Base-by-base conservation (phyloP, 1,140 invertebrate genomes). In the Brachionus manjavacas region DNA sequence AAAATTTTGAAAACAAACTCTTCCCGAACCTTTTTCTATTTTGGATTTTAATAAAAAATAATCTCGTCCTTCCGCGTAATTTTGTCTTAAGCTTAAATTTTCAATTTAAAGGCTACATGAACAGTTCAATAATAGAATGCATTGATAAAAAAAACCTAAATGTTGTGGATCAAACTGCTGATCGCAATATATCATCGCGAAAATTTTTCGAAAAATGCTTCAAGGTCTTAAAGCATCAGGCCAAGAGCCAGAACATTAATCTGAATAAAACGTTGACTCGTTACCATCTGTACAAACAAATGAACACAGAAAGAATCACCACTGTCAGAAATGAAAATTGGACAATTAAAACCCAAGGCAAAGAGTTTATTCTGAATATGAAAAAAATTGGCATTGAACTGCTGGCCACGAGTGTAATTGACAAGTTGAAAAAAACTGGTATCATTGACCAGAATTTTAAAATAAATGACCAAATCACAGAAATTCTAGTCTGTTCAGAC, bases 121-220 rank as follows among this genome's bases (percentile, higher is more conserved):
- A 76, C 31, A 46, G 72, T 76, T 76, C 72, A 46, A 46, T 76
- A 25, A 46, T 76, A 16, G 72, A 76, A 76, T 46, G 72, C 8
- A 49, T 25, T 14, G 16, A 46, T 23, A 49, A 76, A 28, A 46
- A 49, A 12, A 4, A 76, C 3, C 3, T 76, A 3, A 76, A 76
- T 49, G 72, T 76, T 1, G 23, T 76, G 0, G 72, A 76, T 49
- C 72, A 76, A 25, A 11, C 43, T 4, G 41, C 72, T 12, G 72
- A 76, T 49, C 72, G 72, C 0, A 23, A 8, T 4, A 76, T 76
- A 46, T 76, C 72, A 49, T 76, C 72, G 8, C 41, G 16, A 46
- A 76, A 76, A 76, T 76, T 76, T 49, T 76, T 46, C 49, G 72
- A 76, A 76, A 49, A 76, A 25, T 76, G 72, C 43, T 76, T 46